Conservation (phyloP, 2,113 vertebrate genomes). For the Steatornis caripensis region DNA sequence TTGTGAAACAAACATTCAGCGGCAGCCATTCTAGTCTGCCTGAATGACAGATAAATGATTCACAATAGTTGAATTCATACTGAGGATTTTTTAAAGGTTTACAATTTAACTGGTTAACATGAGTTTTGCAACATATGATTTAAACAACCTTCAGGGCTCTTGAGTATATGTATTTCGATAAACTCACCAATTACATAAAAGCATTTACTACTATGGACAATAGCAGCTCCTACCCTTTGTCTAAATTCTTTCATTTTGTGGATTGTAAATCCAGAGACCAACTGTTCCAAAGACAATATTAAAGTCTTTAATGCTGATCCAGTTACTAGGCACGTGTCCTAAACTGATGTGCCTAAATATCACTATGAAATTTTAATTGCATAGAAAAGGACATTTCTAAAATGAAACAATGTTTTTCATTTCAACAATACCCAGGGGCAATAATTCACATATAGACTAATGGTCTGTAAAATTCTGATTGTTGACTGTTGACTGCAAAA, state of each 20-base stretch:
- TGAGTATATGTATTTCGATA: neutral
- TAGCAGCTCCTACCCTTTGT: neutral
- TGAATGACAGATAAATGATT: neutral
- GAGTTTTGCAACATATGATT: neutral
- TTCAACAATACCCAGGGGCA: neutral
- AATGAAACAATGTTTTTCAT: constrained; percentile 3
- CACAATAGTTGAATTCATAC: neutral
- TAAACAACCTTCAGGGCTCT: neutral
- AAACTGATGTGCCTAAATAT: neutral
- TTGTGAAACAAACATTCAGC: neutral
- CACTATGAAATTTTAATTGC: constrained; percentile 40
- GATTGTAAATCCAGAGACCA: constrained; percentile 1
- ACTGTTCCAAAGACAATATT: constrained; percentile 2
- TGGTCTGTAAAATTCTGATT: constrained; percentile 3
- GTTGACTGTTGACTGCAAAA: neutral
- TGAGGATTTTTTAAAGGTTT: neutral
- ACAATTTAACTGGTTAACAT: neutral
- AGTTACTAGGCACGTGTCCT: neutral
- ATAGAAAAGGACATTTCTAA: constrained; percentile 15
- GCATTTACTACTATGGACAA: neutral
- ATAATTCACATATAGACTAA: constrained; percentile 28
- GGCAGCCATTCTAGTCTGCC: neutral
- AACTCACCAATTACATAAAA: neutral
- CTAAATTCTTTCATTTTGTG: neutral
- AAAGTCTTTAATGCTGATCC: neutral